phyloP scores from a whole-genome alignment of 2,113 vertebrate species.

The Nothobranchius furzeri region DNA sequence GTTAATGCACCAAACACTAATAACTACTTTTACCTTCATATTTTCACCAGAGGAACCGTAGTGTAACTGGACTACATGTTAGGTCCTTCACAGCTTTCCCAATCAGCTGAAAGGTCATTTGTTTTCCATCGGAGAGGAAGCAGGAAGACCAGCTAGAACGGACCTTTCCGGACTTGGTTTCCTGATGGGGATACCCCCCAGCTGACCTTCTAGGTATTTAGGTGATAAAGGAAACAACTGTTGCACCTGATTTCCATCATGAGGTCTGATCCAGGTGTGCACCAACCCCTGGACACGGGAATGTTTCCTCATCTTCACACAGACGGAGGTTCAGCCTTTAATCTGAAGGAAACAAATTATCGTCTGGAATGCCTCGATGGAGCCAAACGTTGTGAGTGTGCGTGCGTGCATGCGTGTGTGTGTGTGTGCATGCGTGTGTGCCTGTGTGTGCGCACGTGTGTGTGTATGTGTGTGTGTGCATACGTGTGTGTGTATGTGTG shows the following conservation, averaged over 20 bases:
- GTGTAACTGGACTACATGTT: too few relatives aligned
- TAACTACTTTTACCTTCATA: too few relatives aligned
- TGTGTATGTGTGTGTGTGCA: too few relatives aligned
- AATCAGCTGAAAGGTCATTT: background rate
- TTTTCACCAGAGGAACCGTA: too few relatives aligned
- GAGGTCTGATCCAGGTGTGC: background rate
- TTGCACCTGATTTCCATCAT: background rate
- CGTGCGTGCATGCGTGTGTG: background rate
- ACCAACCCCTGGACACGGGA: background rate
- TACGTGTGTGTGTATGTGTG: too few relatives aligned
- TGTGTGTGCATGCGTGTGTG: background rate
- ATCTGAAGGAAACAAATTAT: slow-evolving; percentile 73
- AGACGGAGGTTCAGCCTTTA: slow-evolving; percentile 10
- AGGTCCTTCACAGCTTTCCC: background rate
- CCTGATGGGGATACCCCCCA: background rate
- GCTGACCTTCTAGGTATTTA: background rate
- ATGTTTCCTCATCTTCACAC: background rate
- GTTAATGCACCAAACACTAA: too few relatives aligned
- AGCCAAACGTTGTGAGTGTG: slow-evolving; percentile 20
- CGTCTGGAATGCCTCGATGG: slow-evolving; percentile 67
- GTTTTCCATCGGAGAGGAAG: background rate
- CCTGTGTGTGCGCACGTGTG: background rate
- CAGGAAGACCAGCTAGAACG: background rate
- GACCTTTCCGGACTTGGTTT: background rate
- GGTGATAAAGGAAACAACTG: background rate